Percentiles rank a stretch among this genome's conserved stretches.
Evolutionary conservation across 1,140 invertebrate genomes (phyloP).

Genomic region (Himalopsyche phryganea): DNA sequence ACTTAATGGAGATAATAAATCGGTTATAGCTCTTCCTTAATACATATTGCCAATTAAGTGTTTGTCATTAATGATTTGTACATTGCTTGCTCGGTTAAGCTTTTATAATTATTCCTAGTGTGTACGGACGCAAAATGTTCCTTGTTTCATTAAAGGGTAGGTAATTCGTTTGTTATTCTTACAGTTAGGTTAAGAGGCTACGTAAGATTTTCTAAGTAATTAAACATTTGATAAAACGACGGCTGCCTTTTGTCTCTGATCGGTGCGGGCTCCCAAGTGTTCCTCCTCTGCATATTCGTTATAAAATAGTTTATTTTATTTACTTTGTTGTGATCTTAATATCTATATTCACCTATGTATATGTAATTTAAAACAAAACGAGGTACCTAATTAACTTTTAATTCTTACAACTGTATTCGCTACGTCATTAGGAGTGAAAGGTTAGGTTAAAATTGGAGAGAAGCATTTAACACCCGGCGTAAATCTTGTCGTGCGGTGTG

Average conservation of each 20-base stretch:
- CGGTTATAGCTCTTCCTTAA: slow-evolving; percentile 31
- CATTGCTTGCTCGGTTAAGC: slow-evolving; percentile 32
- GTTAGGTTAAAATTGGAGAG: slow-evolving; percentile 17
- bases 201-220: slow-evolving; percentile 32
- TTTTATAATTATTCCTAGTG: slow-evolving; percentile 32
- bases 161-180: slow-evolving; percentile 31
- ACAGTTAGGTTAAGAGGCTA: slow-evolving; percentile 34
- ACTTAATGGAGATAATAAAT: slow-evolving; percentile 28
- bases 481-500: slow-evolving; percentile 18
- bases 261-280: slow-evolving; percentile 1
- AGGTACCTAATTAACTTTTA: slow-evolving; percentile 35
- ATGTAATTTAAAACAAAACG: slow-evolving; percentile 25
- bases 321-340: slow-evolving; percentile 35
- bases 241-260: slow-evolving; percentile 28
- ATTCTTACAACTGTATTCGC: slow-evolving; percentile 28
- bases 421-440: slow-evolving; percentile 26
- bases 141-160: slow-evolving; percentile 28
- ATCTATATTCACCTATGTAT: slow-evolving; percentile 23
- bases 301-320: slow-evolving; percentile 35
- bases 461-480: slow-evolving; percentile 26
- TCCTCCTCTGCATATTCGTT: slow-evolving; percentile 5
- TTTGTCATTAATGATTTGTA: slow-evolving; percentile 33
- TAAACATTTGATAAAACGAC: slow-evolving; percentile 23
- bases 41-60: slow-evolving; percentile 34
- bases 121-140: slow-evolving; percentile 25